Evolutionary conservation across 2,888 invertebrate genomes (phyloP).

Genomic region (Lissonota sp.): DNA sequence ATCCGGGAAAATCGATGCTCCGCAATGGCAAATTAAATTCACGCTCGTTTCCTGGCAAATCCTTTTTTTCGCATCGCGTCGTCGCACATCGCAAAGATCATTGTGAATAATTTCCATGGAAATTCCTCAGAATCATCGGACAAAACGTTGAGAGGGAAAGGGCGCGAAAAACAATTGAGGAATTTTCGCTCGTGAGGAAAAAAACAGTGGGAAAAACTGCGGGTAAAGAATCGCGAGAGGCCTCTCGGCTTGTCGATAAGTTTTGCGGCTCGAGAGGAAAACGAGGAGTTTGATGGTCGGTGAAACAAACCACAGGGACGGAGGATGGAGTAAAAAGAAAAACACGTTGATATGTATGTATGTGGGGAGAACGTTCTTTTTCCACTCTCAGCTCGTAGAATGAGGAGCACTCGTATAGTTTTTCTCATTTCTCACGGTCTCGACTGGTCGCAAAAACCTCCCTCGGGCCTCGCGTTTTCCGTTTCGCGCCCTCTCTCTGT

Average conservation of each 20-base stretch:
- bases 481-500: constrained; percentile 1
- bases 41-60: background rate
- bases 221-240: constrained; percentile 7
- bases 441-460: background rate
- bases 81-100: background rate
- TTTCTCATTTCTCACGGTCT: constrained; percentile 9
- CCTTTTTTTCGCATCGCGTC: background rate
- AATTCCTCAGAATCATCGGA: background rate
- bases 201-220: background rate
- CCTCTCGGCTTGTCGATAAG: constrained; percentile 55
- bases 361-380: constrained; percentile 18
- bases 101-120: constrained; percentile 6
- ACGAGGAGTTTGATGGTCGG: background rate
- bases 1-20: constrained; percentile 13
- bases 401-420: background rate
- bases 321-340: constrained; percentile 4
- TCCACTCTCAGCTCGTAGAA: background rate
- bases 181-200: background rate
- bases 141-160: background rate
- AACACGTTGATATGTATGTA: background rate
- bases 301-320: background rate
- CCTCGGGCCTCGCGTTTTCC: background rate
- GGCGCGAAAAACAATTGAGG: background rate
- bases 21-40: constrained; percentile 15
- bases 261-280: constrained; percentile 7